Percentiles rank a stretch among this genome's conserved stretches.
phyloP scores from a whole-genome alignment of 2,113 vertebrate species.

The Dicrurus megarhynchus region DNA sequence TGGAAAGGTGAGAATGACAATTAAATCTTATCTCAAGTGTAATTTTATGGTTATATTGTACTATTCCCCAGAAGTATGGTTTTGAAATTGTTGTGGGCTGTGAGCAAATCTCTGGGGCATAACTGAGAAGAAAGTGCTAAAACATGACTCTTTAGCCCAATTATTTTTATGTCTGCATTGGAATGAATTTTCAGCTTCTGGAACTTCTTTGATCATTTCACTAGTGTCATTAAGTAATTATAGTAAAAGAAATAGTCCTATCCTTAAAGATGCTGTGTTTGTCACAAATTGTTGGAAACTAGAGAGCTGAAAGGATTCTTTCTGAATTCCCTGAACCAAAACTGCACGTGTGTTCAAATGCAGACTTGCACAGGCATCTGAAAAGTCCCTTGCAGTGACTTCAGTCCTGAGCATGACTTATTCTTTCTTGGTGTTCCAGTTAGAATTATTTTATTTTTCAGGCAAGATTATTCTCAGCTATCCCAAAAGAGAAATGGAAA shows the following conservation, averaged over 20 bases:
- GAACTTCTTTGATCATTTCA: conserved; percentile 56
- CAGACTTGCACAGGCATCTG: background rate
- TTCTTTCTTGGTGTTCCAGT: background rate
- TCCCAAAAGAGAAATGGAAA: conserved; percentile 16
- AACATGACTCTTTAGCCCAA: conserved; percentile 75
- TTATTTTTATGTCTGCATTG: conserved; percentile 75
- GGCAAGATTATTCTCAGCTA: background rate
- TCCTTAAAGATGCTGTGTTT: background rate
- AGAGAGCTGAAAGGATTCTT: conserved; percentile 20
- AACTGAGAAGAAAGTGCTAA: conserved; percentile 81
- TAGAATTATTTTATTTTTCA: background rate
- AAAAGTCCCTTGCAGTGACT: background rate
- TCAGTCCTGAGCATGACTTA: background rate
- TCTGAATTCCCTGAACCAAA: background rate
- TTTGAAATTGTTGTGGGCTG: conserved; percentile 78
- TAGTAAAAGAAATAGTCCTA: background rate
- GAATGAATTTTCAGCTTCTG: conserved; percentile 74
- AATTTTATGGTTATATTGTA: conserved; percentile 82
- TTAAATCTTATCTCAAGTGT: conserved; percentile 84
- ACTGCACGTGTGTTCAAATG: background rate
- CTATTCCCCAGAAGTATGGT: conserved; percentile 76
- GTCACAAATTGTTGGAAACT: background rate
- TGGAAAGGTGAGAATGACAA: conserved; percentile 84
- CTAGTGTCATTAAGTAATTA: conserved; percentile 34
- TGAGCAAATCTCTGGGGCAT: conserved; percentile 73